Evolutionary conservation across 1,140 invertebrate species (phyloP), one percentile per base, ranked within the genome.

Genomic region (Fragariocoptes setiger): DNA sequence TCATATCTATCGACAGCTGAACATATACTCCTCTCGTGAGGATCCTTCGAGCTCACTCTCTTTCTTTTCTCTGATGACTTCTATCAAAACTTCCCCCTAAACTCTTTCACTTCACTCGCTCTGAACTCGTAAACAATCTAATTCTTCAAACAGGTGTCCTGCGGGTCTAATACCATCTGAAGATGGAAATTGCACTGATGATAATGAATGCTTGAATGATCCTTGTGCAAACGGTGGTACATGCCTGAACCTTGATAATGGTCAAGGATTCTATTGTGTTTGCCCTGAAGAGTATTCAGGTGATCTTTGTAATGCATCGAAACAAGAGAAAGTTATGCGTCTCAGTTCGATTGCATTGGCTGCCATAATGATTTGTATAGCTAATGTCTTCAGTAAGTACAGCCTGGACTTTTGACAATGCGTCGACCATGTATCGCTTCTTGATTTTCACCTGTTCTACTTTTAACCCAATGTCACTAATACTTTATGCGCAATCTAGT

Each of bases 201-300:
- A 79, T 56, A 78, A 88, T 59, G 82, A 88, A 54, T 88, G 82
- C 56, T 66, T 80, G 51, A 76, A 82, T 55, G 68, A 75, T 55
- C 82, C 82, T 44, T 86, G 80, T 55, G 64, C 78, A 46, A 85
- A 86, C 57, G 78, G 51, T 17, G 52, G 49, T 2, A 43, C 44
- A 15, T 54, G 52, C 41, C 15, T 47, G 2, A 54, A 69, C 67
- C 48, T 85, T 74, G 58, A 70, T 72, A 42, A 52, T 41, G 53
- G 53, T 8, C 20, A 47, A 25, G 53, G 51, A 0, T 53, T 47
- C 38, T 42, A 50, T 16, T 61, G 59, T 39, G 44, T 49, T 44
- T 88, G 86, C 56, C 73, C 74, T 3, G 71, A 75, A 44, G 79
- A 80, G 35, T 95, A 77, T 62, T 80, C 72, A 67, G 85, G 85